Conservation (phyloP, 2,113 vertebrate species). For the Syngnathoides biaculeatus region DNA sequence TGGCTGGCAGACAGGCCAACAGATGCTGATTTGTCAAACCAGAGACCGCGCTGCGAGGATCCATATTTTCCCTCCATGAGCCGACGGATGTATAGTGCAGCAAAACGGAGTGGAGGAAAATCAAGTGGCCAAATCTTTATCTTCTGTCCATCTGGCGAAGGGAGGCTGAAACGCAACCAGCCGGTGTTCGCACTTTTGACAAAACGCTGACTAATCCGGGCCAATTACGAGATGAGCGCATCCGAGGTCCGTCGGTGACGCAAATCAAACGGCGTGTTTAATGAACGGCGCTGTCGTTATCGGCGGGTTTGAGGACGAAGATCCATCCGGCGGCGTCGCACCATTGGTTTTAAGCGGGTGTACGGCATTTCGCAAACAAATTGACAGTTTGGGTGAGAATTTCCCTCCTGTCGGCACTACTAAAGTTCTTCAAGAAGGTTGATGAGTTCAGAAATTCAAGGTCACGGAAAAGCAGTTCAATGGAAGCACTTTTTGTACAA, state of each 20-base stretch:
- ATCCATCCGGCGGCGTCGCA: slow-evolving; percentile 29
- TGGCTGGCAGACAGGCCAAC: slow-evolving; percentile 56
- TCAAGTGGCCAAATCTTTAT: slow-evolving; percentile 42
- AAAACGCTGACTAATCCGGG: slow-evolving; percentile 59
- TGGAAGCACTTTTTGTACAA: not conserved
- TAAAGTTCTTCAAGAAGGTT: slow-evolving; percentile 40
- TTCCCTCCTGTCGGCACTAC: slow-evolving; percentile 46
- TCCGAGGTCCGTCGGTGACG: slow-evolving; percentile 33
- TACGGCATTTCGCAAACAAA: slow-evolving; percentile 49
- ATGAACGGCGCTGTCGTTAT: slow-evolving; percentile 53
- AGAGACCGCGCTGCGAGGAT: slow-evolving; percentile 60
- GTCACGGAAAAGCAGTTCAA: not conserved
- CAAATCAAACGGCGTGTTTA: slow-evolving; percentile 57
- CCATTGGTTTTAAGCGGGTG: slow-evolving; percentile 17
- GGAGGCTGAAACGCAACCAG: slow-evolving; percentile 32
- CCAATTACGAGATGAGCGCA: slow-evolving; percentile 49
- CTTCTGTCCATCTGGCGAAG: slow-evolving; percentile 48
- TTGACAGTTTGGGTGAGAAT: slow-evolving; percentile 52
- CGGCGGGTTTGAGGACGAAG: slow-evolving; percentile 24
- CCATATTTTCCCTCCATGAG: slow-evolving; percentile 31
- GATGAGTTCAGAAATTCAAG: not conserved
- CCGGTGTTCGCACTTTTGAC: slow-evolving; percentile 42
- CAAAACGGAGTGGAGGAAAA: slow-evolving; percentile 31
- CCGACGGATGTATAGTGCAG: slow-evolving; percentile 15
- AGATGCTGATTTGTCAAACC: slow-evolving; percentile 70